phyloP scores from a whole-genome alignment of 2,888 invertebrate genomes.

The Hipparchia semele region DNA sequence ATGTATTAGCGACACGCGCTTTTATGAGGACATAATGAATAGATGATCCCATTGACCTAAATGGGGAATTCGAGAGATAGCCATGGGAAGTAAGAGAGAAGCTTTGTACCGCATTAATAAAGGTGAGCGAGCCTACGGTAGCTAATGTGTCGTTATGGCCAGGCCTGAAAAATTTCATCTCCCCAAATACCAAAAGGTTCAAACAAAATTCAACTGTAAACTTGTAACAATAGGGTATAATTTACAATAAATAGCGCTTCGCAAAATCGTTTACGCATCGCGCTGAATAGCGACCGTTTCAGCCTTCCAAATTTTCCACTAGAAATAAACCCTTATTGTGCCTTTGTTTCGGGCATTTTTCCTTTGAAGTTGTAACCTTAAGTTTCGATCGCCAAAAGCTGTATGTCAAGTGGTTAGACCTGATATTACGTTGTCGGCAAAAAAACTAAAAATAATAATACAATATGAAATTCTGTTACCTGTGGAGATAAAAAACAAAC shows the following conservation, averaged over 20 bases:
- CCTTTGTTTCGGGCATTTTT: constrained; percentile 13
- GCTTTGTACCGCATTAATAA: constrained; percentile 78
- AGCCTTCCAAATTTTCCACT: constrained; percentile 42
- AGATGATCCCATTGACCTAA: constrained; percentile 33
- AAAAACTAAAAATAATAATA: background rate
- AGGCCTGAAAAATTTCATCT: constrained; percentile 75
- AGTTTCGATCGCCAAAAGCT: constrained; percentile 29
- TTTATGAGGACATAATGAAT: constrained; percentile 29
- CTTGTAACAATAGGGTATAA: constrained; percentile 45
- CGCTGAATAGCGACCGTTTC: constrained; percentile 62
- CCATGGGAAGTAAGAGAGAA: constrained; percentile 56
- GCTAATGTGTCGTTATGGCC: constrained; percentile 79
- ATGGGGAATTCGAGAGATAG: constrained; percentile 25
- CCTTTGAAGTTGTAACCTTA: background rate
- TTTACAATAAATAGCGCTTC: constrained; percentile 41
- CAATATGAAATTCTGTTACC: background rate
- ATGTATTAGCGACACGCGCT: constrained; percentile 45
- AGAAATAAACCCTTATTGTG: constrained; percentile 27
- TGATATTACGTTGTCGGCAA: constrained; percentile 4
- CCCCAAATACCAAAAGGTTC: constrained; percentile 49
- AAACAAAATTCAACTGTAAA: constrained; percentile 50
- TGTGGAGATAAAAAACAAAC: background rate
- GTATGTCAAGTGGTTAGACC: constrained; percentile 4
- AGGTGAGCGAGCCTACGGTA: constrained; percentile 73
- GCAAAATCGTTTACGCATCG: constrained; percentile 60